These are phyloP conservation scores for Megaleporinus macrocephalus DNA, from an alignment of 2,113 vertebrate species.

Conservation along the genomic window DNA sequence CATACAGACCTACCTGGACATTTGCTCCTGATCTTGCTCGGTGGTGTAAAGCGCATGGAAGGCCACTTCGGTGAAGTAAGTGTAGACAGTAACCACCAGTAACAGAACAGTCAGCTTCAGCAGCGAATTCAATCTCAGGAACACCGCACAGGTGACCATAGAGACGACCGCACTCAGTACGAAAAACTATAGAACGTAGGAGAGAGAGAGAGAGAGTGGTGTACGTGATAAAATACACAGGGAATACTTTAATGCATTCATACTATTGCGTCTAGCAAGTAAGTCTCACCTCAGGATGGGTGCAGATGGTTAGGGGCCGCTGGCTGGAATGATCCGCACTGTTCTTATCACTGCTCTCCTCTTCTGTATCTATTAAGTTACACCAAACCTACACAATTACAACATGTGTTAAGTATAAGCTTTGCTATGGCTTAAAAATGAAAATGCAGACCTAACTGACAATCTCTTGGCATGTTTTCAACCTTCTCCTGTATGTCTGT, in stretches of 20 bases:
- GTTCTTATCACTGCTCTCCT: conserved; percentile 74
- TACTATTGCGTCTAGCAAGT: background rate
- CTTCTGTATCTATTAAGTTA: conserved; percentile 80
- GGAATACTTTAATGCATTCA: background rate
- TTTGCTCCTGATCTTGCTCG: conserved; percentile 39
- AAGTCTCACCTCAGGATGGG: conserved; percentile 87
- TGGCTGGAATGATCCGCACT: conserved; percentile 48
- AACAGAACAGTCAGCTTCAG: conserved; percentile 92
- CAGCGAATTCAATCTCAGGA: conserved; percentile 92
- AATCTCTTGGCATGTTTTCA: too few relatives aligned
- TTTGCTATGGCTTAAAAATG: background rate
- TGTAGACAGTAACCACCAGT: conserved; percentile 86
- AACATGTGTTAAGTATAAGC: background rate
- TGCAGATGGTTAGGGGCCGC: conserved; percentile 79
- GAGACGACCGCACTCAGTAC: conserved; percentile 91
- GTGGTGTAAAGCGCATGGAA: conserved; percentile 71
- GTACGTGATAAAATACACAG: background rate
- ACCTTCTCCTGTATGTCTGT: too few relatives aligned
- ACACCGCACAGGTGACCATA: conserved; percentile 97
- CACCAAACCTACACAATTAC: conserved; percentile 86
- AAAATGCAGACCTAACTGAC: too few relatives aligned
- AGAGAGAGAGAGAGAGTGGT: background rate
- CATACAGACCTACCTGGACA: conserved; percentile 24
- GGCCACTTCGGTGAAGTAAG: conserved; percentile 88
- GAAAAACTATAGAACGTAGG: conserved; percentile 80